Conservation (phyloP, 2,113 vertebrate species). For the Paradisaea rubra region DNA sequence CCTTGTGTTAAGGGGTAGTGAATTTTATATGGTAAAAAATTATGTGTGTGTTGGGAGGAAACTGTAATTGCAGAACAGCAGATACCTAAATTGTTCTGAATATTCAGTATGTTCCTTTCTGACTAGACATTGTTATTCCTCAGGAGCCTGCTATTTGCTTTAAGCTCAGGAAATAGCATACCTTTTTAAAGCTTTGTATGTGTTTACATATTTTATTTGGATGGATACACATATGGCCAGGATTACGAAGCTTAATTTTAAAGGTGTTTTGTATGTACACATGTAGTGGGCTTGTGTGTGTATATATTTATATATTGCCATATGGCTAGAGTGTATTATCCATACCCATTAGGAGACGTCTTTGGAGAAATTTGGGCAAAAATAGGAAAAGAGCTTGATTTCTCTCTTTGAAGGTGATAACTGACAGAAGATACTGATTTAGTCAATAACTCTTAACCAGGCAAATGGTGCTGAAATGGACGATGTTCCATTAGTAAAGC, state of each 20-base stretch:
- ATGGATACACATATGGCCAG: not conserved
- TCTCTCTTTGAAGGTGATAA: not conserved
- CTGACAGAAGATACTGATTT: not conserved
- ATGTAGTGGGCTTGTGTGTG: not conserved
- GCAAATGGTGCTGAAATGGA: not conserved
- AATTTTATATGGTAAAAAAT: constrained; percentile 21
- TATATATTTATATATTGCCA: not conserved
- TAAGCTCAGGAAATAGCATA: not conserved
- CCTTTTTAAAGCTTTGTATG: not conserved
- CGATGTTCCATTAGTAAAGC: not conserved
- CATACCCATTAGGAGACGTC: not conserved
- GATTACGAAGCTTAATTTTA: not conserved
- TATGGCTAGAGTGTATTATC: not conserved
- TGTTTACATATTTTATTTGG: not conserved
- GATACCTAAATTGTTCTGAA: not conserved
- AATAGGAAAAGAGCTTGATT: not conserved
- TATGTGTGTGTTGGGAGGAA: not conserved
- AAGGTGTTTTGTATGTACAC: not conserved
- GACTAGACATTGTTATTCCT: not conserved
- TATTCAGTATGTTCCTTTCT: not conserved
- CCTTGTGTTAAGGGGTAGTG: not conserved
- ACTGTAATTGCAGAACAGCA: not conserved
- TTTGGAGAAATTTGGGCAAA: not conserved
- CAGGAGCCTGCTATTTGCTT: not conserved
- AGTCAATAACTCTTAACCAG: not conserved